Evolutionary conservation across 2,797 vertebrate genomes (phyloP).

Genomic region (Lepidocolaptes lacrymiger): DNA sequence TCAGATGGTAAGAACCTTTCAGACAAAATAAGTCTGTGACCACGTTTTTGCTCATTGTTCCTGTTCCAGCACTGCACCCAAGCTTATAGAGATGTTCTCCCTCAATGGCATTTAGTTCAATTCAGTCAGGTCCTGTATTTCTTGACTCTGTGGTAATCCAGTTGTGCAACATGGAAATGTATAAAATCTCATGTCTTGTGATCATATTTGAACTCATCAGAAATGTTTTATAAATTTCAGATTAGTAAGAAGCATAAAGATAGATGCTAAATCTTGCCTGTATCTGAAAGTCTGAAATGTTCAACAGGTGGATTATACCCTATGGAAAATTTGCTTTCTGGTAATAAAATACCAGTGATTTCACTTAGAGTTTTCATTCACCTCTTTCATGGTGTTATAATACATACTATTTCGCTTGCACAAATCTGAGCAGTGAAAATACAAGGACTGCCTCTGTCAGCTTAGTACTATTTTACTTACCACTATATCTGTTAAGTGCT

Average conservation of each 20-base stretch:
- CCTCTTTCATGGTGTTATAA: background rate
- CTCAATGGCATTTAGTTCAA: background rate
- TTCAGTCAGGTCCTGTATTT: conserved; percentile 27
- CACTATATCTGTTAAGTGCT: background rate
- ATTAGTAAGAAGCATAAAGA: background rate
- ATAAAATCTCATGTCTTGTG: background rate
- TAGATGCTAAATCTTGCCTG: background rate
- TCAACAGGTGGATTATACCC: background rate
- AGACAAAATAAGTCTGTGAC: background rate
- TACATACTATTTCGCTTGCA: background rate
- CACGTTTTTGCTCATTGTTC: background rate
- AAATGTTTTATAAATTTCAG: background rate
- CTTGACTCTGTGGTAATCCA: background rate
- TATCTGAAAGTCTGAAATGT: background rate
- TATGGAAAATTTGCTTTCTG: background rate
- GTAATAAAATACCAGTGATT: background rate
- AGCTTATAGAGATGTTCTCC: background rate
- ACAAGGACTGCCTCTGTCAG: background rate
- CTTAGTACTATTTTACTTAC: background rate
- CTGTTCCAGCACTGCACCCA: background rate
- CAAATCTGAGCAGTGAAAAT: background rate
- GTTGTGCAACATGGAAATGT: background rate
- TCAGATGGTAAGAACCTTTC: background rate
- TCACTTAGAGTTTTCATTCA: background rate
- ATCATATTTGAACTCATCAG: background rate